Conservation (phyloP, 2,113 vertebrate genomes). For the Siniperca chuatsi region DNA sequence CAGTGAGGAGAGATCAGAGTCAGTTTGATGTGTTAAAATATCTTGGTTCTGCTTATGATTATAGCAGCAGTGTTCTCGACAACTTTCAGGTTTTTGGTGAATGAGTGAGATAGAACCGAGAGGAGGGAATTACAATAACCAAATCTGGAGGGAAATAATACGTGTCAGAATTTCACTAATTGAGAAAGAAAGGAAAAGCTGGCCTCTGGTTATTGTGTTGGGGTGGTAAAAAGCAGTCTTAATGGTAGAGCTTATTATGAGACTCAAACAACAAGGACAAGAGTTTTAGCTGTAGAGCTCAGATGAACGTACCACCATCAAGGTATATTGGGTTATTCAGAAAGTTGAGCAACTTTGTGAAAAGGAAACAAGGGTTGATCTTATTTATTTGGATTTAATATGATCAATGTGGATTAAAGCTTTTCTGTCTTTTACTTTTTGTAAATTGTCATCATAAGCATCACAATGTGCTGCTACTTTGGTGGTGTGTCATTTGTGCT, state of each 20-base stretch:
- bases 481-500: neutral
- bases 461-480: neutral
- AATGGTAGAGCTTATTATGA: neutral
- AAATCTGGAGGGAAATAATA: neutral
- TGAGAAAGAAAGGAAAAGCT: neutral
- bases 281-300: neutral
- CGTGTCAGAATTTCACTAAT: neutral
- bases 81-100: neutral
- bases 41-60: neutral
- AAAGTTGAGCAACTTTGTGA: too few relatives aligned
- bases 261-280: neutral
- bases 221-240: neutral
- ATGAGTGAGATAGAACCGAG: neutral
- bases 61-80: neutral
- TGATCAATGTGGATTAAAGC: neutral
- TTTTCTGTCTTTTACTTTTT: neutral
- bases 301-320: neutral
- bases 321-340: too few relatives aligned
- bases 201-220: neutral
- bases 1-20: neutral
- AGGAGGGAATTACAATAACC: neutral
- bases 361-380: neutral
- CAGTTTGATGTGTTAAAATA: neutral
- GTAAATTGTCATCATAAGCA: neutral
- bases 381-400: neutral